Base-by-base conservation (phyloP, 2,113 vertebrate species). In the Caracal caracal region DNA sequence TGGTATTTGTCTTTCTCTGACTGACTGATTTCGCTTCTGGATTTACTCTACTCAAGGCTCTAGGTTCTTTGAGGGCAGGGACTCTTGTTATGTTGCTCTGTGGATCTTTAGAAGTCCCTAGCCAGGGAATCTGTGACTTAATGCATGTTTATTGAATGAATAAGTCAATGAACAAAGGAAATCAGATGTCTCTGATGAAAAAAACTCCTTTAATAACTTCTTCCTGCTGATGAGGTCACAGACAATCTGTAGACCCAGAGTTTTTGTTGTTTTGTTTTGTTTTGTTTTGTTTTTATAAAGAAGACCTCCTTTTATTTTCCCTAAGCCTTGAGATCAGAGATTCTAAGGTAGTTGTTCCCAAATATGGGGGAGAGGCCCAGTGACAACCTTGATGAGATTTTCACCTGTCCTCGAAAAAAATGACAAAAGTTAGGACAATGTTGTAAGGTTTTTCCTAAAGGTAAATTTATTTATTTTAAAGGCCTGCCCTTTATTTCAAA, bases 201-300 rank as follows among this genome's bases (percentile, higher is more conserved):
- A 65, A 88, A 51, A 37, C 5, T 71, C 16, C 12, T 84, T 80
- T 16, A 51, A 0, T 84, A 87, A 66, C 65, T 66, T 88, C 37
- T 95, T 88, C 51, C 95, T 33, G 33, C 53, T n/a, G 68, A 43
- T 89, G 30, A 96, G 8, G 35, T 75, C 73, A 88, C 20, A 73
- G 61, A 78, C 86, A 78, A 15, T 51, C 4, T 80, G 61, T 22
- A 20, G 79, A 19, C 33, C 26, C 47, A 79, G 47, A 53, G 35
- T n/a, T n/a, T 40, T 59, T 59, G 56, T 59, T 59, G 16, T 56
- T 7, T 22, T 22, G 19, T 56, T 56, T 56, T 51, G 12, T 51
- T 11, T 51, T 56, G 19, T 53, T 53, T 43, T 43, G 40, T 43
- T 81, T 76, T 63, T 30, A 37, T 93, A 56, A 43, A 40, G 33